A percentile compares a stretch with the other conserved stretches of the same genome.
These are phyloP conservation scores for Anas platyrhynchos DNA, from an alignment of 2,113 vertebrate genomes.

Conservation along the genomic window DNA sequence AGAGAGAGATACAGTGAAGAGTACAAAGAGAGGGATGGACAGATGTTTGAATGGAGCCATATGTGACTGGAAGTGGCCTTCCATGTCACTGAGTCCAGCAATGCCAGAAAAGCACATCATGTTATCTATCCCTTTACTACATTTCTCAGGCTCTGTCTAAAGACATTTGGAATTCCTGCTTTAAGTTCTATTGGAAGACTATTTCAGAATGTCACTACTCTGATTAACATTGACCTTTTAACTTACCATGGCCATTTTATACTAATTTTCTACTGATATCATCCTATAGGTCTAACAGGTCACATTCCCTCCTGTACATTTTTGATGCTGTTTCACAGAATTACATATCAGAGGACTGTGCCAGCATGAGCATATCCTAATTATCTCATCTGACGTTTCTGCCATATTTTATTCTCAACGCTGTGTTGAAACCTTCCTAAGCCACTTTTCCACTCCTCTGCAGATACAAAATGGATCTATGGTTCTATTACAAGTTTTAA, in stretches of 20 bases:
- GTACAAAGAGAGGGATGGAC: background rate
- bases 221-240: background rate
- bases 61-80: background rate
- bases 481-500: background rate
- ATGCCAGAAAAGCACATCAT: background rate
- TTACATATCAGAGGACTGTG: background rate
- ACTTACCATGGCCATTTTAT: background rate
- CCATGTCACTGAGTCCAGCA: background rate
- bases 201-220: background rate
- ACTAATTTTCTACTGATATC: background rate
- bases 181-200: background rate
- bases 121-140: background rate
- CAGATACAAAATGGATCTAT: background rate
- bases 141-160: background rate
- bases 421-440: background rate
- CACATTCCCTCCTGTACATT: background rate
- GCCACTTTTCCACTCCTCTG: background rate
- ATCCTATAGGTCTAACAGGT: background rate
- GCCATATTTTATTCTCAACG: background rate
- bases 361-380: background rate
- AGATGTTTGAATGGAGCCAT: background rate
- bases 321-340: background rate
- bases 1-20: background rate
- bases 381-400: background rate
- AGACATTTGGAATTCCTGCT: background rate